Evolutionary conservation across 2,888 invertebrate species (phyloP).

Genomic region (Sturmia bella): DNA sequence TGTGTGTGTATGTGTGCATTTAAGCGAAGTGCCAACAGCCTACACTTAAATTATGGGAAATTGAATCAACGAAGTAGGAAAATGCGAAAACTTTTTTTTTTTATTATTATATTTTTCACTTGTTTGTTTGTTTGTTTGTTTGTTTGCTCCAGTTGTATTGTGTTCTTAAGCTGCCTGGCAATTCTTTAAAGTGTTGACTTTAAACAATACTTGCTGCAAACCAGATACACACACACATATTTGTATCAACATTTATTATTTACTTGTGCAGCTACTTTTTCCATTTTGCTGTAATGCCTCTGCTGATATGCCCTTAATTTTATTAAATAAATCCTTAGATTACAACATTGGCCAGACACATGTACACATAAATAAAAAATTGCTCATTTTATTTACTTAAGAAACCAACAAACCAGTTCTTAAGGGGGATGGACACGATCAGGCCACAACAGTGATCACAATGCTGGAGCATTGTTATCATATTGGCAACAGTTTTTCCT

Average conservation of each 20-base stretch:
- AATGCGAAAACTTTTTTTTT: slow-evolving; percentile 13
- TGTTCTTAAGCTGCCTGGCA: slow-evolving; percentile 10
- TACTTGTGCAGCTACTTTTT: too few relatives aligned
- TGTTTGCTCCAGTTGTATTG: slow-evolving; percentile 14
- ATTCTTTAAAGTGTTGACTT: slow-evolving; percentile 35
- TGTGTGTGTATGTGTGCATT: slow-evolving; percentile 1
- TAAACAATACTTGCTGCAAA: not conserved
- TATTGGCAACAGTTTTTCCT: too few relatives aligned
- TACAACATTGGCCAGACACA: too few relatives aligned
- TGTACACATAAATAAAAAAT: too few relatives aligned
- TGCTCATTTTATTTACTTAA: too few relatives aligned
- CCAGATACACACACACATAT: not conserved
- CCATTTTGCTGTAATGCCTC: too few relatives aligned
- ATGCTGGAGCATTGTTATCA: too few relatives aligned
- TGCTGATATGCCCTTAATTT: too few relatives aligned
- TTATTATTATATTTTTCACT: slow-evolving; percentile 28
- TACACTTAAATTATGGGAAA: slow-evolving; percentile 49
- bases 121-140: slow-evolving; percentile 21
- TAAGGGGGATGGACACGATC: too few relatives aligned
- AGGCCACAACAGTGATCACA: too few relatives aligned
- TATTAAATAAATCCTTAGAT: too few relatives aligned
- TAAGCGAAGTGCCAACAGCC: slow-evolving; percentile 34
- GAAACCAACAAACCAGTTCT: too few relatives aligned
- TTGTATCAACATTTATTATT: not conserved
- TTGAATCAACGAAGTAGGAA: slow-evolving; percentile 22